Evolutionary conservation across 2,888 invertebrate genomes (phyloP).

Genomic region (Baronia brevicornis): DNA sequence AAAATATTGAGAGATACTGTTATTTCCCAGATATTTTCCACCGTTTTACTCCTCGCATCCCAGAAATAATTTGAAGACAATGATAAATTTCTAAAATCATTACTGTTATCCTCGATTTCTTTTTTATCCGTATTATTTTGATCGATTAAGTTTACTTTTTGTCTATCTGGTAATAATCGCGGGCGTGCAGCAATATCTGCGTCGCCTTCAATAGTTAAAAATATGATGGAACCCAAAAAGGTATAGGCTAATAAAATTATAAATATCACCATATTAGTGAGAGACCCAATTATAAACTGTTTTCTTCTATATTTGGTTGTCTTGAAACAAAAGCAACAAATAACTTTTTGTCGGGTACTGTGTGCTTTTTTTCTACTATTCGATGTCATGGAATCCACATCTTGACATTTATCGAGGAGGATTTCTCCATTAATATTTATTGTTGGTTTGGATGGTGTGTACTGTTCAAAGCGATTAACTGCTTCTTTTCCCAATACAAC

Average conservation of each 20-base stretch:
- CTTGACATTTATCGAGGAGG: conserved; percentile 73
- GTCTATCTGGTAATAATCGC: conserved; percentile 65
- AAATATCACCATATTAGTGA: conserved; percentile 90
- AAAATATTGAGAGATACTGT: conserved; percentile 91
- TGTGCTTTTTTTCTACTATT: conserved; percentile 67
- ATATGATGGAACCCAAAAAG: conserved; percentile 84
- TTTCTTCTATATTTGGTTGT: conserved; percentile 70
- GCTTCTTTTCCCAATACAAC: conserved; percentile 69
- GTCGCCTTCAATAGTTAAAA: conserved; percentile 88
- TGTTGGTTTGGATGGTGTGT: conserved; percentile 65
- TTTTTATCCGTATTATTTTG: conserved; percentile 51
- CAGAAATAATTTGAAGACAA: conserved; percentile 67
- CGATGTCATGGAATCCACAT: conserved; percentile 66
- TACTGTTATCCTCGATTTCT: conserved; percentile 48
- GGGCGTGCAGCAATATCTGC: conserved; percentile 71
- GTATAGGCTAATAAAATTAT: conserved; percentile 88
- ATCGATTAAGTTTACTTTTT: conserved; percentile 70
- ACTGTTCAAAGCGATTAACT: conserved; percentile 69
- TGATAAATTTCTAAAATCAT: conserved; percentile 54
- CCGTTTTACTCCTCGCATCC: conserved; percentile 76
- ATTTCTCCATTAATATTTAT: conserved; percentile 67
- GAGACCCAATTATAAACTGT: conserved; percentile 82
- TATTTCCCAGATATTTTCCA: conserved; percentile 94
- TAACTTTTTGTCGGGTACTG: conserved; percentile 67
- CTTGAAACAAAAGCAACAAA: conserved; percentile 74